These are phyloP conservation scores for Megaleporinus macrocephalus DNA, from an alignment of 2,113 vertebrate species.

Conservation along the genomic window DNA sequence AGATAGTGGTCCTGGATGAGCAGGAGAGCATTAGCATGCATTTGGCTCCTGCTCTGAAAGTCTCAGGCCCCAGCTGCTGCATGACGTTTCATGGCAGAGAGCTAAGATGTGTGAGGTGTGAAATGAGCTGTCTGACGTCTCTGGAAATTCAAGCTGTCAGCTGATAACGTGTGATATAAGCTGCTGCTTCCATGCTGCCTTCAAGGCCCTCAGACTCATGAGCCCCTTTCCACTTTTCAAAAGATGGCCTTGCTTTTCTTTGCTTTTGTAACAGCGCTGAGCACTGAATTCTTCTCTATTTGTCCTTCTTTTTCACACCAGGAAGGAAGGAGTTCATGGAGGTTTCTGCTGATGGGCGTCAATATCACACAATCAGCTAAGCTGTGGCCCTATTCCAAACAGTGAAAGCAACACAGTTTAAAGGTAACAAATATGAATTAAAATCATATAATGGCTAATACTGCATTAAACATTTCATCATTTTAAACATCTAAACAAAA, in stretches of 20 bases:
- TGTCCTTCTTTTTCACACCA: slow-evolving; percentile 14
- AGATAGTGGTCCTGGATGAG: background rate
- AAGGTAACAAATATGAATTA: slow-evolving; percentile 18
- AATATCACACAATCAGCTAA: slow-evolving; percentile 1
- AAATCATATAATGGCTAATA: background rate
- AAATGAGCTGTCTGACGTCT: slow-evolving; percentile 39
- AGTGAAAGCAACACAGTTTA: background rate
- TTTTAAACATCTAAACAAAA: background rate
- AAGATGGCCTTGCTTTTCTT: background rate
- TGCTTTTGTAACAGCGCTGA: background rate
- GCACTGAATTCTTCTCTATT: background rate
- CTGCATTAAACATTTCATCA: background rate
- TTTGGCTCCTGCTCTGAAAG: slow-evolving; percentile 7
- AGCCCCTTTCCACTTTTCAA: slow-evolving; percentile 33
- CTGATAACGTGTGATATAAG: slow-evolving; percentile 43
- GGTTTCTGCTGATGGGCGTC: slow-evolving; percentile 11
- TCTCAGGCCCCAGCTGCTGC: slow-evolving; percentile 40
- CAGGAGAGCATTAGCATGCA: slow-evolving; percentile 34
- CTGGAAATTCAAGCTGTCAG: slow-evolving; percentile 44
- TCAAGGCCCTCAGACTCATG: slow-evolving; percentile 5
- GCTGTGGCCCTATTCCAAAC: background rate
- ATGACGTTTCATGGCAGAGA: slow-evolving; percentile 35
- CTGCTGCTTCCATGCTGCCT: slow-evolving; percentile 34
- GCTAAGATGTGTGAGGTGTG: slow-evolving; percentile 41
- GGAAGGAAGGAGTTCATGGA: background rate